These are phyloP conservation scores for Cherax quadricarinatus DNA, from an alignment of 1,140 invertebrate genomes.

Conservation along the genomic window DNA sequence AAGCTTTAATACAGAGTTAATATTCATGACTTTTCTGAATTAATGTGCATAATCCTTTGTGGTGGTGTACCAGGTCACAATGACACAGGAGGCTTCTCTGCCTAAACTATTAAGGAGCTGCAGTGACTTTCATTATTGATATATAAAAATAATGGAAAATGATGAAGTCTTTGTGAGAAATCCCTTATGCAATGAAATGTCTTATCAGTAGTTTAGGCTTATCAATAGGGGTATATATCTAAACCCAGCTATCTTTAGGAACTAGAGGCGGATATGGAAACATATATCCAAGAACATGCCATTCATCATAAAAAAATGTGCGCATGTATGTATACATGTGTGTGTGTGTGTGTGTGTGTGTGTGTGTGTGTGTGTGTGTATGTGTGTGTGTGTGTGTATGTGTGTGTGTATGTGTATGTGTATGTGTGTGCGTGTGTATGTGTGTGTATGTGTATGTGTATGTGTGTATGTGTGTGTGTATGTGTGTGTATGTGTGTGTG, in stretches of 20 bases:
- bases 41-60: conserved; percentile 53
- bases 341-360: not conserved
- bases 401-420: not conserved
- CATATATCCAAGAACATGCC: not conserved
- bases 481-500: no score
- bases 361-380: not conserved
- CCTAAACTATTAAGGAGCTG: conserved; percentile 61
- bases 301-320: not conserved
- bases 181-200: conserved; percentile 28
- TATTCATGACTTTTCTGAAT: conserved; percentile 53
- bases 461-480: no score
- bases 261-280: conserved; percentile 45
- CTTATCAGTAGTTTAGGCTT: conserved; percentile 18
- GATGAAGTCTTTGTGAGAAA: conserved; percentile 15
- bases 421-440: no score
- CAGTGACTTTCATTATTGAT: conserved; percentile 47
- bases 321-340: not conserved
- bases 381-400: not conserved
- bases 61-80: conserved; percentile 68
- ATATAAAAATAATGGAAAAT: conserved; percentile 52
- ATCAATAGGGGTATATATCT: conserved; percentile 23
- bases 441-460: no score
- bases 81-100: conserved; percentile 43
- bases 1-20: conserved; percentile 41
- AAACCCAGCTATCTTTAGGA: conserved; percentile 53